Conservation (phyloP, 2,797 vertebrate species). For the Sebastes baramenuke region DNA sequence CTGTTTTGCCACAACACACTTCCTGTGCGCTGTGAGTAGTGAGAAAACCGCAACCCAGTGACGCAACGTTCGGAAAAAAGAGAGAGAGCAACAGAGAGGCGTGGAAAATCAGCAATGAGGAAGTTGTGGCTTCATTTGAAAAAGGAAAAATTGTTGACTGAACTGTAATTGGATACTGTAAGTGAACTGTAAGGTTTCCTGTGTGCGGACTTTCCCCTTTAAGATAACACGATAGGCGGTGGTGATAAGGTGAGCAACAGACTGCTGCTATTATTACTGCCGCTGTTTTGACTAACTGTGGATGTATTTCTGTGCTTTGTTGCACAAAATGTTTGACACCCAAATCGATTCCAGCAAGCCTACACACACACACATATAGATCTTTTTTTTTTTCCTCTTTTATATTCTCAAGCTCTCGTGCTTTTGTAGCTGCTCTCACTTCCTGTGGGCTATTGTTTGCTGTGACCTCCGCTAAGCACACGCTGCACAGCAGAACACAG, state of each 20-base stretch:
- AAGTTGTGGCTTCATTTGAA: constrained; percentile 80
- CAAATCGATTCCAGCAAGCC: neutral
- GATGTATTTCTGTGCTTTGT: neutral
- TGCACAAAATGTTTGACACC: constrained; percentile 1
- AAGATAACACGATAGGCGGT: constrained; percentile 50
- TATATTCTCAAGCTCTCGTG: constrained; percentile 3
- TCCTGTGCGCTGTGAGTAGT: constrained; percentile 82
- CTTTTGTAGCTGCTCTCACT: constrained; percentile 52
- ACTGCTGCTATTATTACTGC: neutral
- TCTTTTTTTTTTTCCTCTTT: neutral
- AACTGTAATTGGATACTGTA: constrained; percentile 70
- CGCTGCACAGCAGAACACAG: constrained; percentile 28
- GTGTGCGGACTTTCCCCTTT: constrained; percentile 75
- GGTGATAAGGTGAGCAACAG: constrained; percentile 52
- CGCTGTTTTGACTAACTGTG: constrained; percentile 23
- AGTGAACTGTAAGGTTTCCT: constrained; percentile 72
- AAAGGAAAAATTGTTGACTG: constrained; percentile 70
- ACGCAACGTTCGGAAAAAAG: constrained; percentile 76
- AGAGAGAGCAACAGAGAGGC: constrained; percentile 71
- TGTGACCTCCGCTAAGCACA: constrained; percentile 55
- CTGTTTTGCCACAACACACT: constrained; percentile 84
- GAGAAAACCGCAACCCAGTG: constrained; percentile 83
- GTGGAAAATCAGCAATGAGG: constrained; percentile 85
- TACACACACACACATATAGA: neutral
- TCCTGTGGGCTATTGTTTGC: constrained; percentile 65